A percentile compares a stretch with the other conserved stretches of the same genome.
Evolutionary conservation across 2,888 invertebrate genomes (phyloP).

Genomic region (Tipula vernalis): DNA sequence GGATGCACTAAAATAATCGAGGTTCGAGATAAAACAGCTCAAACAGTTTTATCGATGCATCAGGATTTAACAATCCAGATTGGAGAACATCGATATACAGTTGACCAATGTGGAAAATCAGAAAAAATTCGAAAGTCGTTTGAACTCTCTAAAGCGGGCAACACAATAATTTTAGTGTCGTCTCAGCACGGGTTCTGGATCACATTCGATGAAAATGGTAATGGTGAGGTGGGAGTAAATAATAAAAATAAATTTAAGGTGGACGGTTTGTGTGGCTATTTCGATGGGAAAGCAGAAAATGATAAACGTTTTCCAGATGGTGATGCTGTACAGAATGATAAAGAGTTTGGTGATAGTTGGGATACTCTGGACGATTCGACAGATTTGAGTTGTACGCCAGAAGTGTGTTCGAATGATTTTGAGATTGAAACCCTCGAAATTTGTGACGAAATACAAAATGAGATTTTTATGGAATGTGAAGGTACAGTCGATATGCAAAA

Average conservation of each 20-base stretch:
- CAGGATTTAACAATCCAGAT: slow-evolving; percentile 53
- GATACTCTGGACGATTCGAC: slow-evolving; percentile 38
- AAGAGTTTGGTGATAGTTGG: slow-evolving; percentile 70
- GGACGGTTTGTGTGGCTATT: slow-evolving; percentile 70
- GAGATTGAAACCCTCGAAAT: slow-evolving; percentile 53
- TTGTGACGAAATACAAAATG: slow-evolving; percentile 54
- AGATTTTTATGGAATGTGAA: slow-evolving; percentile 36
- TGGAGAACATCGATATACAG: slow-evolving; percentile 44
- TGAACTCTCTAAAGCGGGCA: slow-evolving; percentile 53
- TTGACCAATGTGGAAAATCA: slow-evolving; percentile 30
- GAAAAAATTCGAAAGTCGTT: slow-evolving; percentile 40
- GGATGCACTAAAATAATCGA: slow-evolving; percentile 52
- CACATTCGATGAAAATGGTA: slow-evolving; percentile 52
- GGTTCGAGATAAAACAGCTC: slow-evolving; percentile 44
- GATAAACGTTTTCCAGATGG: slow-evolving; percentile 64
- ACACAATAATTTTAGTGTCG: slow-evolving; percentile 54
- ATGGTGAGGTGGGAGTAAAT: slow-evolving; percentile 57
- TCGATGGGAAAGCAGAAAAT: slow-evolving; percentile 50
- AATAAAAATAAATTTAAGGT: slow-evolving; percentile 48
- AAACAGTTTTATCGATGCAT: slow-evolving; percentile 35
- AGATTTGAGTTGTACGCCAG: slow-evolving; percentile 41
- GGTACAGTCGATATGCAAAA: slow-evolving; percentile 51
- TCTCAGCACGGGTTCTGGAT: slow-evolving; percentile 61
- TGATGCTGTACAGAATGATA: slow-evolving; percentile 42
- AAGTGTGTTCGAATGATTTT: slow-evolving; percentile 45